Conservation (phyloP, 2,888 invertebrate species). For the Diarsia dahlii region DNA sequence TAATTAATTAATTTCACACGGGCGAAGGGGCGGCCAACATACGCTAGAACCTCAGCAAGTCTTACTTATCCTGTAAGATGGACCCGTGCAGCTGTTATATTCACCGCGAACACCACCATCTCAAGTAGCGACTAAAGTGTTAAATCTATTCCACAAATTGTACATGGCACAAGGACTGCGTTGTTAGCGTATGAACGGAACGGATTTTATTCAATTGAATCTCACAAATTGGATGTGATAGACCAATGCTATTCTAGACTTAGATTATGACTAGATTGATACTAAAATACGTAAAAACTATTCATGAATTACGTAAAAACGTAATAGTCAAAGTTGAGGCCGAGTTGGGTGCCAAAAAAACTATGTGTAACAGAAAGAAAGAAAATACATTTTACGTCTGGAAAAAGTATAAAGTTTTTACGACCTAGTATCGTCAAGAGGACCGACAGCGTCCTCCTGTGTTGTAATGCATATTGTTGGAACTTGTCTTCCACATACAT, state of each 20-base stretch:
- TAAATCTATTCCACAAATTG: constrained; percentile 43
- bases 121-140: constrained; percentile 12
- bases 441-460: too few relatives aligned
- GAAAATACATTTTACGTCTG: not conserved
- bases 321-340: not conserved
- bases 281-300: not conserved
- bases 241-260: constrained; percentile 11
- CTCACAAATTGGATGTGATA: constrained; percentile 37
- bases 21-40: too few relatives aligned
- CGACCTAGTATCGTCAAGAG: not conserved
- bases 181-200: constrained; percentile 12
- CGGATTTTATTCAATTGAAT: constrained; percentile 55
- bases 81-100: too few relatives aligned
- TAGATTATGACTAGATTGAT: constrained; percentile 2
- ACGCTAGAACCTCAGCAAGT: too few relatives aligned
- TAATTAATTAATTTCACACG: too few relatives aligned
- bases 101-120: not conserved
- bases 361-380: not conserved
- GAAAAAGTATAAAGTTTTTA: constrained; percentile 1
- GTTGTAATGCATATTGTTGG: not conserved
- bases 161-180: constrained; percentile 28
- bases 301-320: not conserved
- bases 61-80: too few relatives aligned
- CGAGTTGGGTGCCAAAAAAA: constrained; percentile 19
- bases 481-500: too few relatives aligned